A percentile compares a stretch with the other conserved stretches of the same genome.
These are phyloP conservation scores for Philypnodon macrostomus DNA, from an alignment of 2,797 vertebrate genomes.

Conservation along the genomic window DNA sequence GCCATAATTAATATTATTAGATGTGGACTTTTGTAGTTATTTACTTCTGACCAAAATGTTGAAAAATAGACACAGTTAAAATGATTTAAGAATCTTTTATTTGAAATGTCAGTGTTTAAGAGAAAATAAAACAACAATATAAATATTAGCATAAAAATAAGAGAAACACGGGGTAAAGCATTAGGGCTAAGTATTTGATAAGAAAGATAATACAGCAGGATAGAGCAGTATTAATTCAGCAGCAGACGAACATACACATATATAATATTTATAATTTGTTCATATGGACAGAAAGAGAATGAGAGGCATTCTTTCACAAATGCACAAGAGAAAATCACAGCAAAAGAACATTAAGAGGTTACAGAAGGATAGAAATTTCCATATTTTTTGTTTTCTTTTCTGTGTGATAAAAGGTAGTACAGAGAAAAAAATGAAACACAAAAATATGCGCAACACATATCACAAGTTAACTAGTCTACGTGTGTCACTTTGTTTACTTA, in stretches of 20 bases:
- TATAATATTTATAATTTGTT: constrained; percentile 84
- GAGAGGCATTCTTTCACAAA: constrained; percentile 81
- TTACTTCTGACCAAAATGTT: too few relatives aligned
- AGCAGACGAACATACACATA: constrained; percentile 80
- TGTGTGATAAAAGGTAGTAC: constrained; percentile 74
- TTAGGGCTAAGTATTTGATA: constrained; percentile 85
- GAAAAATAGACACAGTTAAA: constrained; percentile 29
- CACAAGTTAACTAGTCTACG: constrained; percentile 82
- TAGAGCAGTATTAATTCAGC: constrained; percentile 79
- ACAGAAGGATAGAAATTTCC: constrained; percentile 75
- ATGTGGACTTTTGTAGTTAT: too few relatives aligned
- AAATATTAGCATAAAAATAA: constrained; percentile 99
- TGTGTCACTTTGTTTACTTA: constrained; percentile 76
- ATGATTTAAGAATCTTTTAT: constrained; percentile 90
- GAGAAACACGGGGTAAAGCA: constrained; percentile 83
- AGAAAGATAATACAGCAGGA: constrained; percentile 83
- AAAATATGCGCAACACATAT: constrained; percentile 82
- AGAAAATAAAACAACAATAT: constrained; percentile 97
- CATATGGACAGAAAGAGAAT: constrained; percentile 81
- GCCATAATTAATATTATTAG: too few relatives aligned
- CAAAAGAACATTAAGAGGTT: constrained; percentile 80
- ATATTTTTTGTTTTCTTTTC: constrained; percentile 70
- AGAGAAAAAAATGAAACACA: constrained; percentile 78
- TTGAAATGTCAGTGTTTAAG: constrained; percentile 90
- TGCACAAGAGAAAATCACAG: constrained; percentile 79